Base-by-base conservation (phyloP, 2,888 invertebrate genomes). In the Drosophila suboccidentalis region DNA sequence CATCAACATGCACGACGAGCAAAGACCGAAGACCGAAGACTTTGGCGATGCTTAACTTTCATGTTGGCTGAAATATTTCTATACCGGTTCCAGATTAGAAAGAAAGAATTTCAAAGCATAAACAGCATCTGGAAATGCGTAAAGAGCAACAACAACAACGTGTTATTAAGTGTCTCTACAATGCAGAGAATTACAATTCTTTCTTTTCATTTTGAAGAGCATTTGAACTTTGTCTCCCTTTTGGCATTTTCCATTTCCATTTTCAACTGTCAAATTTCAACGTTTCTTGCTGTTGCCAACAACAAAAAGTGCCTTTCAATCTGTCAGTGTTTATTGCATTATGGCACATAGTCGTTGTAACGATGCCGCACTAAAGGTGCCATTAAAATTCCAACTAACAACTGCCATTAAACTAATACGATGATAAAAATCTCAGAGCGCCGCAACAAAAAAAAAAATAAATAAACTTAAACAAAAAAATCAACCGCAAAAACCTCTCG, bases 21-120 rank as follows among this genome's bases (percentile, higher is more conserved):
- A 47, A 39, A 36, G 49, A 43, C 34, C 60, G 29, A 59, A 60
- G 58, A 38, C 13, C 43, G 11, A 44, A 51, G 44, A 44, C 75
- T 64, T 75, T 64, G 65, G 57, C 68, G 60, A 58, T 75, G 75
- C 71, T 83, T 77, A 74, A 87, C 89, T 86, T 86, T 89, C 87
- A 89, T 87, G 87, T 77, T 85, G 85, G 64, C 72, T 81, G 71
- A 74, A 83, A 87, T 85, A 74, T 86, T 84, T 88, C 74, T 75
- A 87, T 89, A 86, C 85, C 85, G 85, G 85, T 86, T 86, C 82
- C 87, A 74, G 87, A 87, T 89, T 89, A 86, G 85, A 89, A 83
- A 86, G 83, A 84, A 84, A 88, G 87, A 84, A 84, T 84, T 86
- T 73, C 81, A 54, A 75, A 78, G 86, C 82, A 87, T 76, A 73